Conservation (phyloP, 2,888 invertebrate genomes). For the Pterostichus niger region DNA sequence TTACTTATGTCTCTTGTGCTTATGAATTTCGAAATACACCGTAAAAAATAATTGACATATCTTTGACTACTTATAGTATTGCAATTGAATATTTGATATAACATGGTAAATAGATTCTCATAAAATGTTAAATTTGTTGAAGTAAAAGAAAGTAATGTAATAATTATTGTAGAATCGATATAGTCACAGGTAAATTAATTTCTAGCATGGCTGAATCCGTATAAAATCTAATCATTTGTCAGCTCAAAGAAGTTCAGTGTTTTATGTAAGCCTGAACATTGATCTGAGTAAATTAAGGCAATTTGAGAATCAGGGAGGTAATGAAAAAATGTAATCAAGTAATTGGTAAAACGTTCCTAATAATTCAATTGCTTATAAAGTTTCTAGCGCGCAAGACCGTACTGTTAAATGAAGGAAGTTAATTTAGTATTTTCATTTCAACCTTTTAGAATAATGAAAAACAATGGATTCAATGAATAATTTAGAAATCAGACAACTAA, state of each 20-base stretch:
- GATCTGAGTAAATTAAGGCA: constrained; percentile 41
- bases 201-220: neutral
- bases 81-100: too few species aligned
- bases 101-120: too few species aligned
- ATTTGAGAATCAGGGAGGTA: constrained; percentile 40
- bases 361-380: constrained; percentile 39
- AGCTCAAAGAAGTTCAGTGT: neutral
- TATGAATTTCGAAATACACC: too few species aligned
- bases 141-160: neutral
- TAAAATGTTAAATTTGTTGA: too few species aligned
- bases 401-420: constrained; percentile 29
- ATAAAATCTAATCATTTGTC: constrained; percentile 28
- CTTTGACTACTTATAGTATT: too few species aligned
- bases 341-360: constrained; percentile 41
- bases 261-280: constrained; percentile 5
- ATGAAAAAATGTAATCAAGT: constrained; percentile 53
- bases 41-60: too few species aligned
- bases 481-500: constrained; percentile 1
- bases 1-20: too few species aligned
- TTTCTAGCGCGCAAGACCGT: neutral
- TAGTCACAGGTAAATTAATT: constrained; percentile 13
- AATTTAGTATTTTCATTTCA: constrained; percentile 41
- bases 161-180: constrained; percentile 22
- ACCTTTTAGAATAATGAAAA: constrained; percentile 48
- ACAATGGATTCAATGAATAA: constrained; percentile 38